A percentile compares a stretch with the other conserved stretches of the same genome.
phyloP scores from a whole-genome alignment of 2,113 vertebrate genomes.

The Petrocephalus zakoni region DNA sequence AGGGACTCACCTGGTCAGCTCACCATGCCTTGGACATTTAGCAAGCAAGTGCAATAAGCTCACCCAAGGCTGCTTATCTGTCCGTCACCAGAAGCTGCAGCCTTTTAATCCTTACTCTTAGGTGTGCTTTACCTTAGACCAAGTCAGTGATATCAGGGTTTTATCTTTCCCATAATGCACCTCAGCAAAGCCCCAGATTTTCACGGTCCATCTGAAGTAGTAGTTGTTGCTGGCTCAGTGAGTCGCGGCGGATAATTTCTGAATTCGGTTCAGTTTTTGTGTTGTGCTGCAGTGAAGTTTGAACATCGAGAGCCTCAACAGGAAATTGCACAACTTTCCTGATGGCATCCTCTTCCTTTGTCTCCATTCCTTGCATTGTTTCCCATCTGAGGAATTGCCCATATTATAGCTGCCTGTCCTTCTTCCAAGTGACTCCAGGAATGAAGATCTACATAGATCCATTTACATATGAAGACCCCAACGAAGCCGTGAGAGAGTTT shows the following conservation, averaged over 20 bases:
- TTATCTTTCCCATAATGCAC: neutral
- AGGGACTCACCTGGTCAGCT: neutral
- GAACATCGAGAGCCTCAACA: neutral
- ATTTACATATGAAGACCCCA: conserved; percentile 97
- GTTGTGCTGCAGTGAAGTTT: neutral
- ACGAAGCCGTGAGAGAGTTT: conserved; percentile 94
- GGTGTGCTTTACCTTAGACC: conserved; percentile 4
- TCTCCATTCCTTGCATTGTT: neutral
- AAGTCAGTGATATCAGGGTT: neutral
- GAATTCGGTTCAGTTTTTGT: neutral
- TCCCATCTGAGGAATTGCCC: conserved; percentile 25
- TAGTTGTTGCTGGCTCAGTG: neutral
- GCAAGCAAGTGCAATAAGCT: conserved; percentile 38
- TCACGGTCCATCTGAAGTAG: neutral
- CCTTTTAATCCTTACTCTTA: neutral
- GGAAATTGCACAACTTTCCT: neutral
- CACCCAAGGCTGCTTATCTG: conserved; percentile 29
- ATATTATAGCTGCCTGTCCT: conserved; percentile 47
- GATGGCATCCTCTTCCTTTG: neutral
- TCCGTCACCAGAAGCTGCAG: neutral
- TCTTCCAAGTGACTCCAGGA: conserved; percentile 90
- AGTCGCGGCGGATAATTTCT: neutral
- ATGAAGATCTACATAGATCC: conserved; percentile 99
- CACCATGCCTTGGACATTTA: conserved; percentile 17
- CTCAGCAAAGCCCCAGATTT: neutral